Conservation (phyloP, 2,113 vertebrate genomes). For the Solea solea region DNA sequence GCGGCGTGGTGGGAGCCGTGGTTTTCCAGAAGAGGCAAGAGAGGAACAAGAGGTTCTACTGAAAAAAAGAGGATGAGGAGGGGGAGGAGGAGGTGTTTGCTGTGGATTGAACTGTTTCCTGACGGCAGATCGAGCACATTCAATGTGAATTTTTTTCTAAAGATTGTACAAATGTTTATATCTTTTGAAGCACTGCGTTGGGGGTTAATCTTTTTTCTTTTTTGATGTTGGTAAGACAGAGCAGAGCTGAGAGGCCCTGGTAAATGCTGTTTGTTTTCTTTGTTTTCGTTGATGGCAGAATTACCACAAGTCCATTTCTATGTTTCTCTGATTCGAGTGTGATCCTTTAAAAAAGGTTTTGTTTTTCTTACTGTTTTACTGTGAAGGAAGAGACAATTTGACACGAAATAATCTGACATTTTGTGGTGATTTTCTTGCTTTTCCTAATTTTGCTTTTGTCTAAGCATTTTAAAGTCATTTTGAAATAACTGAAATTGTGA, state of each 20-base stretch:
- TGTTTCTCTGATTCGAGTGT: too few relatives aligned
- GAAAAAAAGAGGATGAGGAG: slow-evolving; percentile 16
- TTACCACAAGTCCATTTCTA: too few relatives aligned
- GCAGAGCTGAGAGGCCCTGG: slow-evolving; percentile 16
- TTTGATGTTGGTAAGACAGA: not conserved
- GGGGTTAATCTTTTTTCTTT: not conserved
- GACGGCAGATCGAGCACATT: slow-evolving; percentile 49
- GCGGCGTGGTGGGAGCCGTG: slow-evolving; percentile 95
- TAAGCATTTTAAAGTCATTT: not conserved
- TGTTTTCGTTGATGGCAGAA: not conserved
- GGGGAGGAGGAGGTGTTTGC: not conserved
- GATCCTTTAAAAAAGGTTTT: too few relatives aligned
- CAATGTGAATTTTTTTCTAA: slow-evolving; percentile 78
- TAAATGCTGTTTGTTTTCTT: slow-evolving; percentile 15
- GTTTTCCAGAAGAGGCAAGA: slow-evolving; percentile 99
- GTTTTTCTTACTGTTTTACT: too few relatives aligned
- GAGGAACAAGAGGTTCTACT: slow-evolving; percentile 98
- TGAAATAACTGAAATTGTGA: not conserved
- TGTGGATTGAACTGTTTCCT: slow-evolving; percentile 51
- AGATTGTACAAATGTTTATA: slow-evolving; percentile 76
- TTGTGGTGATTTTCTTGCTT: not conserved
- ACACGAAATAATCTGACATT: not conserved
- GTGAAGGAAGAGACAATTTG: too few relatives aligned
- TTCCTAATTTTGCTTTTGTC: not conserved
- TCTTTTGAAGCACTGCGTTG: slow-evolving; percentile 63